Conservation (phyloP, 1,140 invertebrate species). For the Battus philenor region DNA sequence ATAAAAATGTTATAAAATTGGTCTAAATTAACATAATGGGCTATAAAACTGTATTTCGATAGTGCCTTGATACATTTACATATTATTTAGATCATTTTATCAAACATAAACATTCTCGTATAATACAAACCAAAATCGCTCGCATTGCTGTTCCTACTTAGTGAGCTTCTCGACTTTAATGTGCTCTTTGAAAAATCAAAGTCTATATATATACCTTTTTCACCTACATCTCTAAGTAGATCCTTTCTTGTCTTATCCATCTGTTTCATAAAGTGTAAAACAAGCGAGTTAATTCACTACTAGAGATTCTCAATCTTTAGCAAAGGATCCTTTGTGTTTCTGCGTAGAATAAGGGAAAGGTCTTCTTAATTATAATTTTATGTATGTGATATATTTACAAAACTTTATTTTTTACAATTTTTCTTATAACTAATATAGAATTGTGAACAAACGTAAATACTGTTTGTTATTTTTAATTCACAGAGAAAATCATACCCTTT, state of each 20-base stretch:
- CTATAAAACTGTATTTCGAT: constrained; percentile 7
- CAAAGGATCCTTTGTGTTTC: no score
- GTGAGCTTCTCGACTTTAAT: constrained; percentile 44
- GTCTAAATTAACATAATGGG: constrained; percentile 14
- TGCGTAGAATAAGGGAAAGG: no score
- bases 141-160: constrained; percentile 54
- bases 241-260: constrained; percentile 46
- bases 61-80: constrained; percentile 4
- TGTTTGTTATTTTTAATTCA: no score
- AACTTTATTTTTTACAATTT: no score
- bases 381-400: no score
- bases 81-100: constrained; percentile 17
- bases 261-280: constrained; percentile 57
- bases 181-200: constrained; percentile 44
- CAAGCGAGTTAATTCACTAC: constrained; percentile 43
- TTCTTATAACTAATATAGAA: no score
- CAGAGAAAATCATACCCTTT: no score
- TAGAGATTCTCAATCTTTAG: constrained; percentile 54
- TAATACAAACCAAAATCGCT: constrained; percentile 44
- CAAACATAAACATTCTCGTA: constrained; percentile 7
- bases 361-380: no score
- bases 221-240: constrained; percentile 51
- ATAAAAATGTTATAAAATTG: constrained; percentile 10
- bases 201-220: constrained; percentile 64
- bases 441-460: no score